phyloP scores from a whole-genome alignment of 64 coral and sea anemone genomes.

The Astreopora myriophthalma region DNA sequence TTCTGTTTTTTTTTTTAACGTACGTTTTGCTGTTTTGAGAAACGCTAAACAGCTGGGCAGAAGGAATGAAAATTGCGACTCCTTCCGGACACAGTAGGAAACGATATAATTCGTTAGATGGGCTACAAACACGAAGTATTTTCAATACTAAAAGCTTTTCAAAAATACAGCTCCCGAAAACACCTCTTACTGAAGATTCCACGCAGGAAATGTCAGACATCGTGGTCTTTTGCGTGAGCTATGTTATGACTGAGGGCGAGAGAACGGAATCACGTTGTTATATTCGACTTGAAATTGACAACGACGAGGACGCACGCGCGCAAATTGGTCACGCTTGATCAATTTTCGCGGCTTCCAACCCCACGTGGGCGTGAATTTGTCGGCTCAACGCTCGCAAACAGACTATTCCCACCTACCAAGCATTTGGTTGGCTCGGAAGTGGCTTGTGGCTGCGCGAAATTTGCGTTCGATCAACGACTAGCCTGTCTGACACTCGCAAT shows the following conservation, averaged over 20 bases:
- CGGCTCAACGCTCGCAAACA: constrained; percentile 71
- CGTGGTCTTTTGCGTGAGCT: too few relatives aligned
- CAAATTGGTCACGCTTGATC: constrained; percentile 94
- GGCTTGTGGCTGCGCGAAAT: constrained; percentile 72
- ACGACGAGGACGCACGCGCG: constrained; percentile 79
- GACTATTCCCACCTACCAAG: constrained; percentile 91
- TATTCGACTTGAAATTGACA: constrained; percentile 82
- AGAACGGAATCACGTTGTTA: constrained; percentile 31
- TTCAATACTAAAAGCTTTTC: not conserved
- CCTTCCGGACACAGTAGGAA: constrained; percentile 34
- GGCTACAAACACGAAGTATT: not conserved
- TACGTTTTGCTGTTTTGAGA: not conserved
- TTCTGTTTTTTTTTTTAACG: not conserved
- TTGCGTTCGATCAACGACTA: constrained; percentile 74
- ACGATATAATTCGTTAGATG: constrained; percentile 1
- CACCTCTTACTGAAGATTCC: not conserved
- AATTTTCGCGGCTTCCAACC: constrained; percentile 87
- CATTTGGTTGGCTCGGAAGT: constrained; percentile 89
- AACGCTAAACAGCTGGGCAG: constrained; percentile 39
- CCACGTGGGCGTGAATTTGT: constrained; percentile 97
- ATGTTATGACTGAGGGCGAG: not conserved
- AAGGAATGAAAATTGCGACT: not conserved
- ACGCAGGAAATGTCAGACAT: not conserved
- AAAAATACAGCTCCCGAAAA: not conserved
- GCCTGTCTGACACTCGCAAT: constrained; percentile 37